Conservation (phyloP, 2,797 vertebrate genomes). For the Odontamblyopus lacepedii region DNA sequence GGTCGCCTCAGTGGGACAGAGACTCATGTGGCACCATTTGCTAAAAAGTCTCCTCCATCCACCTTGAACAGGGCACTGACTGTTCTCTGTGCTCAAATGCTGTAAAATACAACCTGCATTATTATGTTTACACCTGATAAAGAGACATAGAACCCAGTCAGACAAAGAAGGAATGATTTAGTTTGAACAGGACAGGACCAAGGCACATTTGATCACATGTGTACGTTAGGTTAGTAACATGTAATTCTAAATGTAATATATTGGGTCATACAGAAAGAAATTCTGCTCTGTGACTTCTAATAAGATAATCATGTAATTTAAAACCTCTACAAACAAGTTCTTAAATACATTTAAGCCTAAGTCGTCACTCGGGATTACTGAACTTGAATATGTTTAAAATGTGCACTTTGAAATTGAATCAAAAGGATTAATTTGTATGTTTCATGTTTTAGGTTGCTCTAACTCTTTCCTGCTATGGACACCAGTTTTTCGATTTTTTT, state of each 20-base stretch:
- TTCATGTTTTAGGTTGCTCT: too few relatives aligned
- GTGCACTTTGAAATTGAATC: too few relatives aligned
- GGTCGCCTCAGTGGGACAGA: constrained; percentile 55
- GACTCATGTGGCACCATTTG: constrained; percentile 49
- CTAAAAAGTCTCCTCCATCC: constrained; percentile 55
- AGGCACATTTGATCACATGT: not conserved
- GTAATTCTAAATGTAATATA: not conserved
- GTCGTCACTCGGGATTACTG: too few relatives aligned
- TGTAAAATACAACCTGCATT: constrained; percentile 8
- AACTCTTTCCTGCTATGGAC: too few relatives aligned
- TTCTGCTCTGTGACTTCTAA: too few relatives aligned
- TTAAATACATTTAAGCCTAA: too few relatives aligned
- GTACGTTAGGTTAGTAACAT: not conserved
- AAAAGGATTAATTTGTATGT: too few relatives aligned
- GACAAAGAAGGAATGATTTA: constrained; percentile 25
- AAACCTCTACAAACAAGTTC: too few relatives aligned
- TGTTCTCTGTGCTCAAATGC: constrained; percentile 35
- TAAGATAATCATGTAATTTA: too few relatives aligned
- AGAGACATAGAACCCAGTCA: not conserved
- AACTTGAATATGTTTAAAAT: too few relatives aligned
- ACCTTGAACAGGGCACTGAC: constrained; percentile 44
- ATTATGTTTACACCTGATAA: constrained; percentile 18
- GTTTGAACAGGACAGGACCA: not conserved
- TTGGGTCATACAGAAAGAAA: too few relatives aligned
- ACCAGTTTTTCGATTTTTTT: too few relatives aligned